Evolutionary conservation across 1,140 invertebrate genomes (phyloP).

Genomic region (Papilio polyxenes): DNA sequence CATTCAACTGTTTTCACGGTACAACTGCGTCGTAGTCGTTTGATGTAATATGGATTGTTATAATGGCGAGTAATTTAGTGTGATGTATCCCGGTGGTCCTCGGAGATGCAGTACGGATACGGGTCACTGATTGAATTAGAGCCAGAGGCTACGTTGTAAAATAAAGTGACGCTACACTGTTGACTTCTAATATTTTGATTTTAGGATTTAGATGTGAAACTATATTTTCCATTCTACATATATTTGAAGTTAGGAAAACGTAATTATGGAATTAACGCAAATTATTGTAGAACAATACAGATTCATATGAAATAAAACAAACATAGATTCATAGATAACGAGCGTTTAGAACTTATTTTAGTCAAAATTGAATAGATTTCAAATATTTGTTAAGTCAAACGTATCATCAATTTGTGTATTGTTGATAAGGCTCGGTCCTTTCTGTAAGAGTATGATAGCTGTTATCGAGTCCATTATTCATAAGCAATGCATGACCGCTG

Average conservation of each 20-base stretch:
- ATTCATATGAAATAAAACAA: no score
- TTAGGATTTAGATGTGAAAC: neutral
- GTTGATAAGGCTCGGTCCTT: slow-evolving; percentile 55
- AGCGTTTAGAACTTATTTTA: no score
- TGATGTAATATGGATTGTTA: neutral
- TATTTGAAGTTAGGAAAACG: neutral
- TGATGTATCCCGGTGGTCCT: slow-evolving; percentile 42
- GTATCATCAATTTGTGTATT: slow-evolving; percentile 51
- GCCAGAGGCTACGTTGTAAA: neutral
- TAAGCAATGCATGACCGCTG: slow-evolving; percentile 53
- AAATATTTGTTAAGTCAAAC: slow-evolving; percentile 10
- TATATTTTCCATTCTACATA: neutral
- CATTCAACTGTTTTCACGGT: neutral
- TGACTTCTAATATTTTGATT: neutral
- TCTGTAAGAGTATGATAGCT: slow-evolving; percentile 47
- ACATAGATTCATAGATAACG: no score
- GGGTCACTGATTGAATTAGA: slow-evolving; percentile 67
- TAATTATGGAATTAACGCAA: no score
- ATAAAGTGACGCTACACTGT: neutral
- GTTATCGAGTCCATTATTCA: slow-evolving; percentile 58
- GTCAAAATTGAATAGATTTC: neutral
- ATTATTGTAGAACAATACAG: no score
- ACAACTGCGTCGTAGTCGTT: neutral
- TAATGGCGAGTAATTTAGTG: neutral
- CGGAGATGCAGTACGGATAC: slow-evolving; percentile 56